phyloP scores from a whole-genome alignment of 2,888 invertebrate species.

The Leptopilina syphax region DNA sequence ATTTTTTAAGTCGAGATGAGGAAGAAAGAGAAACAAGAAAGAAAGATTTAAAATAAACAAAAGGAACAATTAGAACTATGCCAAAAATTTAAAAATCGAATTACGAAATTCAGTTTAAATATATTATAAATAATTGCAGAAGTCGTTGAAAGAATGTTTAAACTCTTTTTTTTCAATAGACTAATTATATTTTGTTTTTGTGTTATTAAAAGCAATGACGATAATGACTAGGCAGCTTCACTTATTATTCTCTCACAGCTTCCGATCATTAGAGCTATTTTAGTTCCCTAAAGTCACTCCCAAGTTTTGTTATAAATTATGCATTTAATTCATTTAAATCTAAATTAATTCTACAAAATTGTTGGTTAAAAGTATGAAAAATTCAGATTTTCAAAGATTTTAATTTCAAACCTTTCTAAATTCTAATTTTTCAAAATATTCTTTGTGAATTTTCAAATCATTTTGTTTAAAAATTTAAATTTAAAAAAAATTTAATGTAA shows the following conservation, averaged over 20 bases:
- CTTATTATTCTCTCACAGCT: background rate
- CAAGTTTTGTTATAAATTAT: too few species aligned
- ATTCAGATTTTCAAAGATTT: too few species aligned
- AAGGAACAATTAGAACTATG: background rate
- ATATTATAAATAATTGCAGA: background rate
- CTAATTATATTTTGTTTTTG: conserved; percentile 16
- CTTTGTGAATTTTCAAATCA: too few species aligned
- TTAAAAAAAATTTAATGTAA: too few species aligned
- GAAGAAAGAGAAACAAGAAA: background rate
- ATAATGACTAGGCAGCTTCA: conserved; percentile 30
- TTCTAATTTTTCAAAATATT: too few species aligned
- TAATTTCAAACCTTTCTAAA: too few species aligned
- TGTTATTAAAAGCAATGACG: conserved; percentile 33
- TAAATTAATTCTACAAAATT: too few species aligned
- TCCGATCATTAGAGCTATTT: conserved; percentile 14
- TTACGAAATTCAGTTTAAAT: background rate
- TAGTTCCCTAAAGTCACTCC: background rate
- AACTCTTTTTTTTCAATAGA: conserved; percentile 1
- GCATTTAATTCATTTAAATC: too few species aligned
- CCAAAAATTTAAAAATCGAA: conserved; percentile 7
- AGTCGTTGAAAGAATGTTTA: background rate
- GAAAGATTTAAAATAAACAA: background rate
- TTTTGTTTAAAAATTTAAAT: too few species aligned
- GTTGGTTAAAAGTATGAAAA: too few species aligned
- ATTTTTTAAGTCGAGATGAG: too few species aligned